Conservation (phyloP, 2,797 vertebrate species). For the Pangasius djambal region DNA sequence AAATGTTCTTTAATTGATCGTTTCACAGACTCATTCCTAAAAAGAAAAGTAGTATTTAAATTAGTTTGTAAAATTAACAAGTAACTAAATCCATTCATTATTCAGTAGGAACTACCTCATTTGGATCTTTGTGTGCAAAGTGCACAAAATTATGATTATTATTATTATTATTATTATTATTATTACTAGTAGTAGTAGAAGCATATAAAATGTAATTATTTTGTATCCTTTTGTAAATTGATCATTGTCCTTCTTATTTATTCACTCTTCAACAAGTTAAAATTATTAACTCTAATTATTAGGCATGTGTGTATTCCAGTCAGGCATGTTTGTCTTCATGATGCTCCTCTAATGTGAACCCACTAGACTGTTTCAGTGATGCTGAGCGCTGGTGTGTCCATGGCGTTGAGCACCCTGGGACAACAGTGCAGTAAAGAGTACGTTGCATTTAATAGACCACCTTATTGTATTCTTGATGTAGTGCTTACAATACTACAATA, state of each 20-base stretch:
- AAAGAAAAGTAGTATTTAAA: too few species aligned
- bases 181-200: not conserved
- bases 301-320: not conserved
- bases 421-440: not conserved
- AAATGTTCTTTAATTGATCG: too few species aligned
- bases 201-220: not conserved
- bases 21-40: too few species aligned
- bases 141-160: too few species aligned
- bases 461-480: not conserved
- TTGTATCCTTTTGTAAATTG: not conserved
- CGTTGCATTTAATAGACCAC: not conserved
- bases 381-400: not conserved
- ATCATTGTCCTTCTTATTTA: too few species aligned
- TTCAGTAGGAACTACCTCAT: too few species aligned
- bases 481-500: not conserved
- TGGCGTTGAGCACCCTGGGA: not conserved
- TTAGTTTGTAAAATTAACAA: too few species aligned
- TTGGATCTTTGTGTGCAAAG: too few species aligned
- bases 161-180: too few species aligned
- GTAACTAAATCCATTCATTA: too few species aligned
- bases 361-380: not conserved
- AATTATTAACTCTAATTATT: not conserved
- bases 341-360: not conserved
- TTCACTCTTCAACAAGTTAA: not conserved
- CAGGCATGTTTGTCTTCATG: not conserved